Evolutionary conservation across 23 tunicate species (phyloP), one percentile per base, ranked within the genome.

Genomic region (Oikopleura dioica): DNA sequence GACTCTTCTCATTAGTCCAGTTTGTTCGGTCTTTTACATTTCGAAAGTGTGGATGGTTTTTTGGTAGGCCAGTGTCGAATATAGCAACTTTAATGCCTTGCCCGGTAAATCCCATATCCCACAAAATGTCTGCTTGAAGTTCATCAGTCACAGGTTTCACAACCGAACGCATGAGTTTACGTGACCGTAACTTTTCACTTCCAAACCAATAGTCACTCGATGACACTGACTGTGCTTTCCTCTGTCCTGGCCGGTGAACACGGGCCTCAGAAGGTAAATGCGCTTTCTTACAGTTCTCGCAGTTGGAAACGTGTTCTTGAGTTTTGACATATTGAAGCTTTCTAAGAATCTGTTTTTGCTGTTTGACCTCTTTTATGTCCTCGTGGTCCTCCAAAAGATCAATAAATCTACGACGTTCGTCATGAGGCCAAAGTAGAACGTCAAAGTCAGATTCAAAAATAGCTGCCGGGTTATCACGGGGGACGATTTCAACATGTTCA

Each of bases 11-110:
- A 59, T 84, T 82, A 0, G 99, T 94, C 99, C 99, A 94, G 76
- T 94, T 91, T 4, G 92, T 86, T 59, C 86, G 78, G 68, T 94
- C 95, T 36, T 76, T 86, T 37, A 94, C 80, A 63, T 94, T 83
- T 37, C 68, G 82, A 75, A 94, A 86, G 76, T 94, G 85, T 4
- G 95, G 76, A 58, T 94, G 95, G 24, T 76, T 59, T 30, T 69
- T 83, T 37, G 99, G 89, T 28, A 94, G 68, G 33, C 99, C 99
- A 51, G 99, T 94, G 69, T 94, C 99, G 78, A 94, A 94, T 0
- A 94, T 69, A 0, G 99, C 99, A 38, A 94, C 95, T 81, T 84
- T 84, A 34, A 94, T 83, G n/a, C 99, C 99, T 58, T 81, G 76
- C 2, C 99, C 99, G 28, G 85, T 83, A 76, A 59, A 94, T 23